Evolutionary conservation across 2,113 vertebrate species (phyloP).

Genomic region (Anarhynchus alexandrinus): DNA sequence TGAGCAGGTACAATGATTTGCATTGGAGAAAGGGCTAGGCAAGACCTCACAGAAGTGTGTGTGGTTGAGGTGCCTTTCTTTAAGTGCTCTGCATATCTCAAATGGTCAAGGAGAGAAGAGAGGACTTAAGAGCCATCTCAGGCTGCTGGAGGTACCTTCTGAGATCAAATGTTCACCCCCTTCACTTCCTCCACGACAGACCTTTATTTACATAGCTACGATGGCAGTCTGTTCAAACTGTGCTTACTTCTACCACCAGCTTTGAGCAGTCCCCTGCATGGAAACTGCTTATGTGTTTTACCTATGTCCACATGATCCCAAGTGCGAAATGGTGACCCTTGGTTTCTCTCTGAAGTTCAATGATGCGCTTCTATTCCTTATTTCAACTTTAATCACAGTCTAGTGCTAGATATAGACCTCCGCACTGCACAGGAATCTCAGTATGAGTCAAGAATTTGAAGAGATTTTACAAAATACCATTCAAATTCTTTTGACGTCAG

Average conservation of each 20-base stretch:
- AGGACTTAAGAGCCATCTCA: background rate
- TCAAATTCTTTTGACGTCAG: background rate
- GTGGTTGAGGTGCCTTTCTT: background rate
- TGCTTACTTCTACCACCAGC: background rate
- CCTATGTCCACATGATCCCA: background rate
- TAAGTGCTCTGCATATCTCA: background rate
- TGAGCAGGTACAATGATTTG: background rate
- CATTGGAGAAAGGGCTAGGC: background rate
- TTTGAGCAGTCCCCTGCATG: background rate
- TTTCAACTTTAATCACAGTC: background rate
- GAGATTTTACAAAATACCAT: background rate
- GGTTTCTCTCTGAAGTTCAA: background rate
- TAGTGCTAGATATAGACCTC: background rate
- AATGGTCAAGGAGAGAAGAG: background rate
- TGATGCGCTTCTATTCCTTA: background rate
- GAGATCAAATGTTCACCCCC: background rate
- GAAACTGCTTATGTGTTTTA: background rate
- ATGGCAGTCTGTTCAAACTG: background rate
- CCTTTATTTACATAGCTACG: background rate
- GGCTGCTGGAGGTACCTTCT: background rate
- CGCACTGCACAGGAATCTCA: background rate
- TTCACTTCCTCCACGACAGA: background rate
- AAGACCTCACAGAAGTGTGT: fast-evolving
- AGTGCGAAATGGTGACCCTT: background rate
- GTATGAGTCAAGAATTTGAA: background rate